Evolutionary conservation across 23 tunicate species (phyloP).

Genomic region (Styela clava): DNA sequence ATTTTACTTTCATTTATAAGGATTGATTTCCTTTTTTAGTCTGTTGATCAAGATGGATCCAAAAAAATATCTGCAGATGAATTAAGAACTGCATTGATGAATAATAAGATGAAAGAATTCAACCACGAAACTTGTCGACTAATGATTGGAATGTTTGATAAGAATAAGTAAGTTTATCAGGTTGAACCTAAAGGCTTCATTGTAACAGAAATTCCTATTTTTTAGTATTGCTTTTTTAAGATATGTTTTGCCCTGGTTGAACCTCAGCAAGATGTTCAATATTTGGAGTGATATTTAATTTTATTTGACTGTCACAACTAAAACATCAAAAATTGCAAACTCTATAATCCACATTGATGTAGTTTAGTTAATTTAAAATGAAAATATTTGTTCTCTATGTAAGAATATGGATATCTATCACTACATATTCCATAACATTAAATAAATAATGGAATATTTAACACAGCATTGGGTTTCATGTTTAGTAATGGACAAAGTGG

Average conservation of each 20-base stretch:
- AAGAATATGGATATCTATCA: too few species aligned
- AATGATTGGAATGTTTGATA: constrained; percentile 96
- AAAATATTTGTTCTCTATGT: too few species aligned
- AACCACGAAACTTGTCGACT: constrained; percentile 90
- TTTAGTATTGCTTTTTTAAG: too few species aligned
- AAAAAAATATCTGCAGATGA: constrained; percentile 74
- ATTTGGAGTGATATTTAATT: neutral
- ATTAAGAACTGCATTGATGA: constrained; percentile 75
- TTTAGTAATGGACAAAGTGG: neutral
- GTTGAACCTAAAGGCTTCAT: too few species aligned
- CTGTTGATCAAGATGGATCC: constrained; percentile 89
- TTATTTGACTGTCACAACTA: neutral
- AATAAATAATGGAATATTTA: too few species aligned
- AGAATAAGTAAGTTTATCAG: constrained; percentile 35
- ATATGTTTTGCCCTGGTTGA: too few species aligned
- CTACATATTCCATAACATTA: too few species aligned
- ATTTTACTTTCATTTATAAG: too few species aligned
- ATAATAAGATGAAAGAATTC: constrained; percentile 91
- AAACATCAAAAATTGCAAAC: neutral
- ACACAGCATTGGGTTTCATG: too few species aligned
- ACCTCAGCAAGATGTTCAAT: too few species aligned
- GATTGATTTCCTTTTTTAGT: too few species aligned
- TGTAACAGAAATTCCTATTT: too few species aligned
- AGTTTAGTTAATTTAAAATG: neutral
- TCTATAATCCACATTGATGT: neutral